Conservation (phyloP, 2,888 invertebrate species). For the Xiphydria camelus region DNA sequence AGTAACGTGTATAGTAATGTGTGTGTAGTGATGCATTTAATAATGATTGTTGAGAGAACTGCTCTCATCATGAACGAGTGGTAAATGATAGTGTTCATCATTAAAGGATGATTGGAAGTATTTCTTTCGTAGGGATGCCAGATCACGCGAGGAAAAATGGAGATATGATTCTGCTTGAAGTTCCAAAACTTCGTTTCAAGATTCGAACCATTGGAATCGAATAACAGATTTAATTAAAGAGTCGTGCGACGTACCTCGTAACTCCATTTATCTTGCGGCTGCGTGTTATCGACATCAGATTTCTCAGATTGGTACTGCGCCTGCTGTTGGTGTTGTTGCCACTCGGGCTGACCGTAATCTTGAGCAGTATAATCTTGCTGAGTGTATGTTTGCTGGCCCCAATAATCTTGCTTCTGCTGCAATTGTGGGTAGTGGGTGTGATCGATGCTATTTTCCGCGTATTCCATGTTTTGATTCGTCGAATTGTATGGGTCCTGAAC, state of each 20-base stretch:
- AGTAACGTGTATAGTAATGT: no score
- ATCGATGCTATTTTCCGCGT: constrained; percentile 29
- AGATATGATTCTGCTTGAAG: no score
- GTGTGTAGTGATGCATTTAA: no score
- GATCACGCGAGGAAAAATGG: no score
- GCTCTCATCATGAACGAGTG: no score
- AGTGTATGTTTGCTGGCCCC: constrained; percentile 42
- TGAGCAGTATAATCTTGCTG: constrained; percentile 35
- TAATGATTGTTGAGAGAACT: no score
- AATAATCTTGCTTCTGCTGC: constrained; percentile 34
- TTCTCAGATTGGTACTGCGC: constrained; percentile 38
- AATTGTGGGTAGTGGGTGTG: constrained; percentile 35
- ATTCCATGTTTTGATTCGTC: constrained; percentile 32
- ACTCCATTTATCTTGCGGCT: constrained; percentile 50
- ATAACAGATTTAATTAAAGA: no score
- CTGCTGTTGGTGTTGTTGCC: constrained; percentile 37
- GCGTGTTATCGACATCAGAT: constrained; percentile 41
- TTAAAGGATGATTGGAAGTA: no score
- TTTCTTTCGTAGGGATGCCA: no score
- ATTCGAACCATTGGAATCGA: no score
- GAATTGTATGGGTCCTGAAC: constrained; percentile 37
- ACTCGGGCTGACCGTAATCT: constrained; percentile 37
- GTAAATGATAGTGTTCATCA: no score
- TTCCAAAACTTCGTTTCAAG: no score
- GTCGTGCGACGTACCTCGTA: constrained; percentile 54